A percentile compares a stretch with the other conserved stretches of the same genome.
These are phyloP conservation scores for Melieria picta DNA, from an alignment of 2,888 invertebrate genomes.

Conservation along the genomic window DNA sequence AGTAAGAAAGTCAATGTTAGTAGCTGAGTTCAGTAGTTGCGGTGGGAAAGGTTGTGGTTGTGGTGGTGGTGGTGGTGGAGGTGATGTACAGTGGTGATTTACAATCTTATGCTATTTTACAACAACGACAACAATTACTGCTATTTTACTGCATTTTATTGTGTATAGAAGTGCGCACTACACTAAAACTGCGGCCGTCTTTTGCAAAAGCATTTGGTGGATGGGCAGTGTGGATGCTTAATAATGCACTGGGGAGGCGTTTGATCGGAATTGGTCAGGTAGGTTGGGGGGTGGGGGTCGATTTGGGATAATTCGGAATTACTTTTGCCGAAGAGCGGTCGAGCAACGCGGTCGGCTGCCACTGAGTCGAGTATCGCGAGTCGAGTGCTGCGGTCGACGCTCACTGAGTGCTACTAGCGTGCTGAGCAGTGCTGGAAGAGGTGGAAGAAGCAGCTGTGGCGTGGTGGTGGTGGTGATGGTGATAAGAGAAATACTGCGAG, in stretches of 20 bases:
- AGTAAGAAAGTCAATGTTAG: slow-evolving; percentile 35
- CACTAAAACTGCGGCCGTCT: too few species aligned
- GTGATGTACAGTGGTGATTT: slow-evolving; percentile 13
- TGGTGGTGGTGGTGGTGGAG: too few species aligned
- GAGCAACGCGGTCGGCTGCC: too few species aligned
- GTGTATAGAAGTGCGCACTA: too few species aligned
- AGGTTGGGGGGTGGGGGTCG: too few species aligned
- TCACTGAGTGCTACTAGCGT: slow-evolving; percentile 70
- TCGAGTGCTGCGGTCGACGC: slow-evolving; percentile 59
- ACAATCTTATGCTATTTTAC: slow-evolving; percentile 28
- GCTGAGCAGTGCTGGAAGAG: slow-evolving; percentile 54
- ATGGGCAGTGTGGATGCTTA: too few species aligned
- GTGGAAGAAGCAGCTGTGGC: slow-evolving; percentile 45
- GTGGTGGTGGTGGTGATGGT: slow-evolving; percentile 63
- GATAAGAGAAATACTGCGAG: slow-evolving; percentile 74
- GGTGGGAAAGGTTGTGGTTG: not conserved
- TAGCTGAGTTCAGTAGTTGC: slow-evolving; percentile 24
- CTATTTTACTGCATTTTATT: slow-evolving; percentile 6
- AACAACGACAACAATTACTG: slow-evolving; percentile 37
- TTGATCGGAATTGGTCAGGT: too few species aligned
- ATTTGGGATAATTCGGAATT: too few species aligned
- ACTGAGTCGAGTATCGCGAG: too few species aligned
- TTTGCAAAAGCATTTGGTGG: too few species aligned
- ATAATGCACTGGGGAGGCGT: too few species aligned
- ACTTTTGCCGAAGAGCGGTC: not conserved